Evolutionary conservation across 2,888 invertebrate species (phyloP), one percentile per base, ranked within the genome.

Genomic region (Pecten maximus): DNA sequence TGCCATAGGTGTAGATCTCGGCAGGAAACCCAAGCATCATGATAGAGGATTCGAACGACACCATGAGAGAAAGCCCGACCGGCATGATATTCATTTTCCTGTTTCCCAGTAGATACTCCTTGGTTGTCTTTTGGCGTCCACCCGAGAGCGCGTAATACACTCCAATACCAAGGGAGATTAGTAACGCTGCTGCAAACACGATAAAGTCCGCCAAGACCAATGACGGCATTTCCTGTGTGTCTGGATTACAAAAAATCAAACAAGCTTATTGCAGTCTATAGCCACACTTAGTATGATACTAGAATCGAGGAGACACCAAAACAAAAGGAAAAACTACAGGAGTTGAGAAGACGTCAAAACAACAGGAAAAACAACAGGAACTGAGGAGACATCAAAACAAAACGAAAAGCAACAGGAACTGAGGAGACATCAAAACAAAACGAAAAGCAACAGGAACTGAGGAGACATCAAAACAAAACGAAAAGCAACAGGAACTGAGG

Each of bases 1-100:
- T 91, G 0, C 94, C 94, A 74, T 93, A 94, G 39, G 93, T 92
- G 86, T 95, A 95, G 16, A 91, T 88, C 88, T 95, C 94, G 0
- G 94, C 94, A 0, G 94, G 94, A 23, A 92, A 86, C 0, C 94
- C 94, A 44, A 95, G 88, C 94, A 95, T 94, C 94, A 95, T 94
- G 48, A 95, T 94, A 89, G 94, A 94, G 28, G 94, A 94, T 91
- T 94, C 94, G 89, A 94, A 94, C 8, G 94, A 94, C 40, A 94
- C 94, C 93, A 91, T 44, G 12, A 92, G 48, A 19, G 92, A 92
- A 39, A 92, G 91, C 0, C 91, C 92, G 6, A 92, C 92, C 19
- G 92, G 91, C 40, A 91, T 28, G 39, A 92, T 90, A 15, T 87
- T 40, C 92, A 91, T 92, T 23, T 44, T 88, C 28, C 92, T 60